Conservation (phyloP, 2,888 invertebrate genomes). For the Himalopsyche anomala region DNA sequence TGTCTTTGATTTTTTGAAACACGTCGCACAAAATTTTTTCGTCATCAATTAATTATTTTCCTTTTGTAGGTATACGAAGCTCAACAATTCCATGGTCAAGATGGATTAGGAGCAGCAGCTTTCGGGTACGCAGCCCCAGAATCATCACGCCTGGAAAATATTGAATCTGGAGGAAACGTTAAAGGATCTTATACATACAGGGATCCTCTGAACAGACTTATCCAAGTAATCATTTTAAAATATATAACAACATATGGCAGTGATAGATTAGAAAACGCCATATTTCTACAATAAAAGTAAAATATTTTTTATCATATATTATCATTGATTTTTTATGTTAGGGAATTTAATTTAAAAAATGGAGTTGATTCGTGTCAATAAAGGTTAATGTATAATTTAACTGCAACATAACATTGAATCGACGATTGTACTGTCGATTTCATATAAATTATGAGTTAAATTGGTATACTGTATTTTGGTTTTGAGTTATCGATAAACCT, state of each 20-base stretch:
- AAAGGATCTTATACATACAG: slow-evolving; percentile 85
- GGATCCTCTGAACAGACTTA: slow-evolving; percentile 77
- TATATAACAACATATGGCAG: neutral
- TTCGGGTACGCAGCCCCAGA: slow-evolving; percentile 86
- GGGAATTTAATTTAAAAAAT: too few relatives aligned
- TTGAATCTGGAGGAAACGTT: slow-evolving; percentile 81
- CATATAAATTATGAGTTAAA: neutral
- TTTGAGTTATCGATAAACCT: too few relatives aligned
- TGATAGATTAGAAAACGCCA: too few relatives aligned
- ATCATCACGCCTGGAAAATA: slow-evolving; percentile 84
- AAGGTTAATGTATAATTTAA: too few relatives aligned
- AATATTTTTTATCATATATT: too few relatives aligned
- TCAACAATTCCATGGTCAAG: slow-evolving; percentile 84
- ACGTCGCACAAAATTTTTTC: neutral
- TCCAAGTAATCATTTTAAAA: slow-evolving; percentile 73
- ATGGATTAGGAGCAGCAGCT: slow-evolving; percentile 82
- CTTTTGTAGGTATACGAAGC: slow-evolving; percentile 80
- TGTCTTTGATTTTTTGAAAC: too few relatives aligned
- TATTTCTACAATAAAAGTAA: too few relatives aligned
- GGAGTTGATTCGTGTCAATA: too few relatives aligned
- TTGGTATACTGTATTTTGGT: too few relatives aligned
- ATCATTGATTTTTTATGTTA: too few relatives aligned
- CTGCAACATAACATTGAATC: too few relatives aligned
- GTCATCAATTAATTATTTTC: neutral
- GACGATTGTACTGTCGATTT: too few relatives aligned